Base-by-base conservation (phyloP, 2,113 vertebrate species). In the Heliornis fulica region DNA sequence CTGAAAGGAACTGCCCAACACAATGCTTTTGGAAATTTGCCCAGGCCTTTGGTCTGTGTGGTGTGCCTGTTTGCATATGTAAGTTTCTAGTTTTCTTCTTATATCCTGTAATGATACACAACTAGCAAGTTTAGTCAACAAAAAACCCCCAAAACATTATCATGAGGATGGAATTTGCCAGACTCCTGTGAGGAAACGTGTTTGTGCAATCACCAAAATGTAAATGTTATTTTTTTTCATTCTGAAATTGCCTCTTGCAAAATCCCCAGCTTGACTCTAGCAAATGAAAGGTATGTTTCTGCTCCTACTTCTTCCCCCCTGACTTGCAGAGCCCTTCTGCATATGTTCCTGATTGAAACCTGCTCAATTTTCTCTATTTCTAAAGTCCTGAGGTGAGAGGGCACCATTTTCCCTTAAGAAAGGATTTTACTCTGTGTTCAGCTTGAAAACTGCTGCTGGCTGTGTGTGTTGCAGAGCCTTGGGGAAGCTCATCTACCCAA, bases 1-100 rank as follows among this genome's bases (percentile, higher is more conserved):
- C 96, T 98, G 96, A 93, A 96, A 96, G 92, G 95, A 97, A 96
- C 89, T 96, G 68, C 89, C 88, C 45, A 22, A 72, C 77, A 97
- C 87, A 96, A 96, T 97, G 76, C 83, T 96, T 95, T 93, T 96
- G 87, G 94, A 97, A 96, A 75, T 86, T 87, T 96, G 83, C 96
- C 93, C 90, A 94, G 90, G 96, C 71, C 80, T 85, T 94, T 97
- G 78, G 96, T 92, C 70, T 91, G 23, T 96, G 34, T 97, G 48
- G 34, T 96, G 89, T 87, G 90, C 92, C 79, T 94, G 87, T 93
- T 96, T 75, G 76, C 81, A 89, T 95, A 59, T 96, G 77, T 90
- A 93, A 83, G 87, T 93, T 97, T 97, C 75, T 92, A 86, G 13
- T 90, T 93, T 97, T 91, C 53, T 86, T 77, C 74, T 87, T 56